phyloP scores from a whole-genome alignment of 2,113 vertebrate genomes.

The Recurvirostra avosetta region DNA sequence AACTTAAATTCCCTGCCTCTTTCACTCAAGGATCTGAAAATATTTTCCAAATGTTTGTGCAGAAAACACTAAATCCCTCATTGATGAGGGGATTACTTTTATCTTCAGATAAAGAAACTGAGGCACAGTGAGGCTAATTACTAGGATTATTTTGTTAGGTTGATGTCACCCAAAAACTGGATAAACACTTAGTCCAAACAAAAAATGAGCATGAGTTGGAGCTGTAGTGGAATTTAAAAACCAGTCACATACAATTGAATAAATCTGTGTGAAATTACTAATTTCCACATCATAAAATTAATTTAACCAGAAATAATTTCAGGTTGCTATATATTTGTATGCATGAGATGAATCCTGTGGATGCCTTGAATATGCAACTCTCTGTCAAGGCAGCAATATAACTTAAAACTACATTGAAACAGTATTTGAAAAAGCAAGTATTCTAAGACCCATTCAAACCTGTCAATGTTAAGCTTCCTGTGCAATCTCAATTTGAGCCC shows the following conservation, averaged over 20 bases:
- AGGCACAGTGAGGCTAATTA: neutral
- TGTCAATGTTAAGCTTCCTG: neutral
- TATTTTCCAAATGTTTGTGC: neutral
- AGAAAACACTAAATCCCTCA: neutral
- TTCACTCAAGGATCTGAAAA: slow-evolving; percentile 11
- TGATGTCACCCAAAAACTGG: neutral
- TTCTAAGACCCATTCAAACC: neutral
- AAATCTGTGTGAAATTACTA: slow-evolving; percentile 33
- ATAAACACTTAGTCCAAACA: neutral
- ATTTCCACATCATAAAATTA: slow-evolving; percentile 36
- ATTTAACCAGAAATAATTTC: slow-evolving; percentile 33
- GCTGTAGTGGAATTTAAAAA: neutral
- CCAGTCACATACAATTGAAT: neutral
- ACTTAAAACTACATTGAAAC: neutral
- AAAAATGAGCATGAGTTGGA: neutral
- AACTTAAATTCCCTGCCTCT: neutral
- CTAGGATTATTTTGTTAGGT: neutral
- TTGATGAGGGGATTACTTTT: neutral
- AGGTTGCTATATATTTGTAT: neutral
- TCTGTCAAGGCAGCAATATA: neutral
- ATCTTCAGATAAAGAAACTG: slow-evolving; percentile 4
- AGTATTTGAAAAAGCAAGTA: neutral
- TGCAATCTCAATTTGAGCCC: neutral
- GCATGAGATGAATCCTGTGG: neutral
- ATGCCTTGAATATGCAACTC: neutral